Evolutionary conservation across 2,113 vertebrate genomes (phyloP).

Genomic region (Nematolebias whitei): DNA sequence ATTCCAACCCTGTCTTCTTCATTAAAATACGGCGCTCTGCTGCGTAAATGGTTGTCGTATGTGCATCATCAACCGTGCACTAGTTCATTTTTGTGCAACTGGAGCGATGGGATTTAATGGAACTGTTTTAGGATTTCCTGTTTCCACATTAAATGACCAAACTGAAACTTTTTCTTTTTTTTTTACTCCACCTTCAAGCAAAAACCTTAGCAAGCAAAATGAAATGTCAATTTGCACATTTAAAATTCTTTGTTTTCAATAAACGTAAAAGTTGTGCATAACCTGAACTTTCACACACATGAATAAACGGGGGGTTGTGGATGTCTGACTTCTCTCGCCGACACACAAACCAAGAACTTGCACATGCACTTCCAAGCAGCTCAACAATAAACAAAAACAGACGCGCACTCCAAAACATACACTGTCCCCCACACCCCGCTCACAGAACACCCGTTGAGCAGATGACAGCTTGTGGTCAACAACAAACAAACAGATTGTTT

Average conservation of each 20-base stretch:
- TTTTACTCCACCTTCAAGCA: no score
- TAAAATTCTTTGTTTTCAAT: no score
- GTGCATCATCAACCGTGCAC: no score
- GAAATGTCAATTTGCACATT: no score
- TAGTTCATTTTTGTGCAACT: no score
- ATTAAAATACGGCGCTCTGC: no score
- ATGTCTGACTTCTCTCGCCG: neutral
- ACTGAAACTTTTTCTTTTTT: neutral
- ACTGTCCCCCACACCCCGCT: constrained; percentile 54
- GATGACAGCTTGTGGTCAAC: constrained; percentile 66
- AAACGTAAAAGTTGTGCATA: no score
- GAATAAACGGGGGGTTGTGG: neutral
- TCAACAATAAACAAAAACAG: constrained; percentile 62
- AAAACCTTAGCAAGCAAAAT: neutral
- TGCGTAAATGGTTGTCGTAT: no score
- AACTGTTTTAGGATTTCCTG: neutral
- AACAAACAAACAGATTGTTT: constrained; percentile 77
- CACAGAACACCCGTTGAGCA: constrained; percentile 62
- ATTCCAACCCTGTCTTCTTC: no score
- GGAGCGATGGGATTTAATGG: no score
- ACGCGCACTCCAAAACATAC: constrained; percentile 57
- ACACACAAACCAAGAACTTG: constrained; percentile 47
- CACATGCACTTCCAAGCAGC: constrained; percentile 48
- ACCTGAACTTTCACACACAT: neutral
- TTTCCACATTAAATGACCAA: neutral